Percentiles rank a stretch among this genome's conserved stretches.
These are phyloP conservation scores for Dendronephthya gigantea DNA, from an alignment of 64 coral and sea anemone species.

Conservation along the genomic window DNA sequence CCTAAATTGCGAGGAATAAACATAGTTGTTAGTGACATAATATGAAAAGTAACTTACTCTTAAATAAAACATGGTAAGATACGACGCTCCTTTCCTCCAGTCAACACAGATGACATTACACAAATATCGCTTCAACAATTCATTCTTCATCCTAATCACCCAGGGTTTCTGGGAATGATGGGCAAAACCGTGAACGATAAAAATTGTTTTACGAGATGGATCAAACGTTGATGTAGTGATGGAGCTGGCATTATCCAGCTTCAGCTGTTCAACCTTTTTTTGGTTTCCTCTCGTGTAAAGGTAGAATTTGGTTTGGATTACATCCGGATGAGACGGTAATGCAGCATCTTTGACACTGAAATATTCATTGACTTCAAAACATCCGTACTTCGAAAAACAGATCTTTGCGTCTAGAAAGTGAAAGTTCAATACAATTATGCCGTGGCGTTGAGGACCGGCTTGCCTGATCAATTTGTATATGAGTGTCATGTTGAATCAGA, in stretches of 20 bases:
- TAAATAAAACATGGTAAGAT: neutral
- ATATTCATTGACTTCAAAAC: neutral
- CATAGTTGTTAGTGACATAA: too few relatives aligned
- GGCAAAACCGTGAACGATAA: neutral
- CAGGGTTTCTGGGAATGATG: conserved; percentile 10
- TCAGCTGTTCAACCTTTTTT: neutral
- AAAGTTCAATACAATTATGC: too few relatives aligned
- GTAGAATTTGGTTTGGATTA: neutral
- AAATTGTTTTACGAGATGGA: neutral
- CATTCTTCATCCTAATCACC: neutral
- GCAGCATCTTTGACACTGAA: neutral
- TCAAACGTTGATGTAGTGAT: neutral
- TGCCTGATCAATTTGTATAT: too few relatives aligned
- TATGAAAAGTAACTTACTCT: neutral
- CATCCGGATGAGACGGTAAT: neutral
- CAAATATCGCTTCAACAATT: neutral
- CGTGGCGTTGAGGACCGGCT: too few relatives aligned
- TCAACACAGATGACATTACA: neutral
- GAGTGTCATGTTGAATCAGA: too few relatives aligned
- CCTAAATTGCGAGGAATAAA: too few relatives aligned
- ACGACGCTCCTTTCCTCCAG: conserved; percentile 9
- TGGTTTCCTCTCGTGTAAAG: conserved; percentile 4
- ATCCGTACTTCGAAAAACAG: neutral
- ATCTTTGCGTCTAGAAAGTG: neutral
- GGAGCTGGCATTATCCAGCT: neutral